Evolutionary conservation across 92 coral and sea anemone genomes (phyloP).

Genomic region (Actinernus sp.): DNA sequence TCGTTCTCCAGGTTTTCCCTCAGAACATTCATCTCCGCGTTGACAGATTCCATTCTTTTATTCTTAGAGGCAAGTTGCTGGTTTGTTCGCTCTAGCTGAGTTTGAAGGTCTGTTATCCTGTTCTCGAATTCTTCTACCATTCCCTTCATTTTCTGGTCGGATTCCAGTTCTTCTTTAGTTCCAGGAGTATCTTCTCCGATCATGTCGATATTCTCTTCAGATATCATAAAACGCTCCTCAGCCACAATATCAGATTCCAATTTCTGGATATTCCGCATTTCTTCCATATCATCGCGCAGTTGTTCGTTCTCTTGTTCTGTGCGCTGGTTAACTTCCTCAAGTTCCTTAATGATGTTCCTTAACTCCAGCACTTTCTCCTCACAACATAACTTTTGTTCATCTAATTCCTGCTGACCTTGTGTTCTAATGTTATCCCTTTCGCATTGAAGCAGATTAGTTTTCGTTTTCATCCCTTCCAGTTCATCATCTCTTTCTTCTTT

Average conservation of each 20-base stretch:
- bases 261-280: conserved; percentile 18
- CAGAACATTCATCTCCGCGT: conserved; percentile 68
- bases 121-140: conserved; percentile 57
- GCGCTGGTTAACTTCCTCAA: conserved; percentile 30
- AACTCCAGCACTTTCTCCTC: conserved; percentile 20
- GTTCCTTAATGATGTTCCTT: conserved; percentile 28
- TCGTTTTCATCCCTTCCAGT: neutral
- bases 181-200: conserved; percentile 30
- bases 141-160: conserved; percentile 43
- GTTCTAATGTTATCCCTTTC: conserved; percentile 19
- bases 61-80: conserved; percentile 40
- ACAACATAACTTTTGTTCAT: conserved; percentile 1
- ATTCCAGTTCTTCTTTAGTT: conserved; percentile 32
- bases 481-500: conserved; percentile 10
- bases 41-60: conserved; percentile 63
- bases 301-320: conserved; percentile 65
- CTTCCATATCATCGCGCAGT: conserved; percentile 61
- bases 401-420: conserved; percentile 13
- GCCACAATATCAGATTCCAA: conserved; percentile 37
- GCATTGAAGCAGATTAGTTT: conserved; percentile 33
- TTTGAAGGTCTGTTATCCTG: conserved; percentile 33
- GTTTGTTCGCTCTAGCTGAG: conserved; percentile 43
- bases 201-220: conserved; percentile 42
- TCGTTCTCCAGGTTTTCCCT: conserved; percentile 80
- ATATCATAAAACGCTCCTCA: conserved; percentile 37